Evolutionary conservation across 1,140 invertebrate genomes (phyloP), one percentile per base, ranked within the genome.

Genomic region (Samia ricini): DNA sequence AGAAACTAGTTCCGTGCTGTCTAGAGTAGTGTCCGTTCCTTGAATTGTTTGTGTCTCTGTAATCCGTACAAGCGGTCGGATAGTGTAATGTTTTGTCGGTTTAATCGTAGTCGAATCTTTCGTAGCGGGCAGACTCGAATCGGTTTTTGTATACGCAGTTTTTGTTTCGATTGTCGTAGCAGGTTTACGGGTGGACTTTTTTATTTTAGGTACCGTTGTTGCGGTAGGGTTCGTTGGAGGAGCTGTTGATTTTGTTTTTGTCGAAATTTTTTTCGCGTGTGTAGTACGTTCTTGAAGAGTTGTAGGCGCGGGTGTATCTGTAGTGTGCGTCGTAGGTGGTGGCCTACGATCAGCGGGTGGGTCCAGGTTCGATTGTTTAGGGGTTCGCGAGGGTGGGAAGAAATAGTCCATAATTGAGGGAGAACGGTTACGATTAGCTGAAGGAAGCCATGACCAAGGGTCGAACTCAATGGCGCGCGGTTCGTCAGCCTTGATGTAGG

Each of bases 381-480:
- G 85, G 7, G 87, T 90, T 60, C 90, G 75, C 54, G 90, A 91
- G 8, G 88, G 82, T 8, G 90, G 90, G 70, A 91, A 91, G 52
- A 91, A 91, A 56, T 91, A 91, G 64, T 91, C 90, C 81, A 91
- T 89, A 60, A 91, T 88, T 0, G 88, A 88, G 7, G 89, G 87
- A 18, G 90, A 91, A 69, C 81, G 79, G 51, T 90, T 89, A 23
- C 84, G 71, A 60, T 86, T 86, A 60, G 78, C 22, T 4, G 33
- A 81, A 3, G 85, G 81, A 22, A 90, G 73, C 86, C 88, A 90
- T 70, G 85, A 81, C 82, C 86, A 90, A 42, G 88, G 88, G 74
- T 88, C 84, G 76, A 90, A 87, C 68, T 89, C 84, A 19, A 88
- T 77, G 56, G 83, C 84, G 50, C 70, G 77, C 60, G 80, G 69